Base-by-base conservation (phyloP, 92 coral and sea anemone species). In the Palythoa grandis region DNA sequence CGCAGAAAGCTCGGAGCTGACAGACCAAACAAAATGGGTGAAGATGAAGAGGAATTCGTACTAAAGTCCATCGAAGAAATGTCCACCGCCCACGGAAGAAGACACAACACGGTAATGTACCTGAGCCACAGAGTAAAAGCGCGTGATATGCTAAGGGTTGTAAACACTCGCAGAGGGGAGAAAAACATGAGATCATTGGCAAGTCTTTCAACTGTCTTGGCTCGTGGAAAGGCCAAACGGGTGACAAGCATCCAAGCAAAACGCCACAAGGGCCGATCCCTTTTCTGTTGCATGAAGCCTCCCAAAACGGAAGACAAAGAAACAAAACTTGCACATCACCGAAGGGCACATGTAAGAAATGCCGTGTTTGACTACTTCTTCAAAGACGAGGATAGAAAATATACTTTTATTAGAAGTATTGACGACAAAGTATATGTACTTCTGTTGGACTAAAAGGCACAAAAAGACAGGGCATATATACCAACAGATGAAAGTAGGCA, bases 61-160 rank as follows among this genome's bases (percentile, higher is more conserved):
- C 74, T 92, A 19, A 70, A 87, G 40, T 52, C 91, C 6, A 87
- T 88, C 39, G 89, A 87, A 43, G 87, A 88, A 14, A 88, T 86
- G 93, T 75, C 92, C 15, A 93, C 96, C 1, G 48, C 85, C 56
- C 91, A 91, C 60, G 89, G 96, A 61, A 90, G 95, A 86, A 35
- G 91, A 19, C 92, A 90, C 63, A 57, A 57, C 13, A 57, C 22
- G 22, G 63, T 57, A 11, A 57, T 14, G 20, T 57, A 57, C 63
- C 11, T 57, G 63, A 57, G 13, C 63, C 63, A 15, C 83, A 74
- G 90, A 77, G 93, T 92, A 3, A 92, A 90, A 72, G 78, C 89
- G 7, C 37, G 58, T 13, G 92, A 86, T 87, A 89, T 92, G 91
- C 87, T 89, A 10, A 61, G 37, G 23, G 90, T 83, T 37, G 95